Conservation (phyloP, 2,888 invertebrate genomes). For the Rhopalosiphum nymphaeae region DNA sequence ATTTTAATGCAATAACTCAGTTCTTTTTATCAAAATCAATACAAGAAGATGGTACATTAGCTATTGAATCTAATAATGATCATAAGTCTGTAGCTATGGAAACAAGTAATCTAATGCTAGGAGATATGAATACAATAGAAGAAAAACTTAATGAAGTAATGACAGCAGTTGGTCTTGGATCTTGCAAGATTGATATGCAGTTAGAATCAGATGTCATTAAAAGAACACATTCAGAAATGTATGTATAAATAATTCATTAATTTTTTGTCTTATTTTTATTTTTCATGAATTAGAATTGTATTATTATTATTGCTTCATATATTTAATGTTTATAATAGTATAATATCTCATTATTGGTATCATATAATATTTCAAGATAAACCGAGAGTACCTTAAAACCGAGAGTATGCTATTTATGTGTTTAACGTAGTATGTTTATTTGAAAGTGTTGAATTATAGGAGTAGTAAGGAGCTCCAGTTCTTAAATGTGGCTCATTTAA, state of each 20-base stretch:
- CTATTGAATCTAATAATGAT: conserved; percentile 69
- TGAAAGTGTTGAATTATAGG: neutral
- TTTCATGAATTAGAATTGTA: neutral
- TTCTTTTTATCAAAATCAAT: conserved; percentile 62
- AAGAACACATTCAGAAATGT: conserved; percentile 56
- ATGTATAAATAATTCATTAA: conserved; percentile 8
- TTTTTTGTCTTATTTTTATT: neutral
- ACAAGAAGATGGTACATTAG: conserved; percentile 53
- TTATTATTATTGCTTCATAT: neutral
- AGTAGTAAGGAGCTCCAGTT: neutral
- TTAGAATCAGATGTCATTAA: conserved; percentile 48
- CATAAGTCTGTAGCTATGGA: conserved; percentile 66
- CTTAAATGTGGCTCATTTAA: no score
- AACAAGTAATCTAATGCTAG: conserved; percentile 38
- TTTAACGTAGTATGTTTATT: neutral
- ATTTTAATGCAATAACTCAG: conserved; percentile 59
- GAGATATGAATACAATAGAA: conserved; percentile 31
- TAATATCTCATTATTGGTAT: neutral
- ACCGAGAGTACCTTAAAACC: neutral
- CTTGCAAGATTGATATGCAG: conserved; percentile 27
- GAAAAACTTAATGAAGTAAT: conserved; percentile 56
- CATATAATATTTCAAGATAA: neutral
- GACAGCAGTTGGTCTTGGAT: conserved; percentile 31
- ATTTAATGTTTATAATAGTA: neutral
- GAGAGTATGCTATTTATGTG: neutral